Conservation (phyloP, 2,888 invertebrate genomes). For the Tipula lateralis region DNA sequence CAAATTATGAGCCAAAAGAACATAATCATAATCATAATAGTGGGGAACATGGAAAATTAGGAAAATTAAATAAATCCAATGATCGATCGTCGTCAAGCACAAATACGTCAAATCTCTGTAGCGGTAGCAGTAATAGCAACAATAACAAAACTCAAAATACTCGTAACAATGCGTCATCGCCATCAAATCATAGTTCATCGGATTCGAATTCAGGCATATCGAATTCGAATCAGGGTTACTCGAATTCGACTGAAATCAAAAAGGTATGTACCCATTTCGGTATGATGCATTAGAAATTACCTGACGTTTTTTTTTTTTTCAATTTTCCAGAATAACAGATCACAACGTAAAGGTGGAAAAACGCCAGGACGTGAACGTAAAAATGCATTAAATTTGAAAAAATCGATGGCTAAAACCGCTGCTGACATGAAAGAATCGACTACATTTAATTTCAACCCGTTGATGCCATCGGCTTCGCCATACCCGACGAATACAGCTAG, state of each 20-base stretch:
- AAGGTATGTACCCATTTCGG: neutral
- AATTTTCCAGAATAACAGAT: neutral
- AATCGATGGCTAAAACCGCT: slow-evolving; percentile 35
- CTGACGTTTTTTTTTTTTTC: neutral
- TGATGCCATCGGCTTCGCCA: neutral
- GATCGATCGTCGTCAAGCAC: neutral
- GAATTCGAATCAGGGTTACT: neutral
- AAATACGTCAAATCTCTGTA: neutral
- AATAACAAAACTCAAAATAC: neutral
- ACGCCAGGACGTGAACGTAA: slow-evolving; percentile 48
- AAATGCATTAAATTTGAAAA: slow-evolving; percentile 36
- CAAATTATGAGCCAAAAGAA: slow-evolving; percentile 27
- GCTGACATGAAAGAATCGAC: slow-evolving; percentile 37
- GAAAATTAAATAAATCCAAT: slow-evolving; percentile 11
- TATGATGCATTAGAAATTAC: neutral
- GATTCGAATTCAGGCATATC: slow-evolving; percentile 20
- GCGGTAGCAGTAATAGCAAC: neutral
- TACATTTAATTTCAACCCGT: slow-evolving; percentile 37
- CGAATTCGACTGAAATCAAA: slow-evolving; percentile 12
- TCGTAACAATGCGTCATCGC: slow-evolving; percentile 28
- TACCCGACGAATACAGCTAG: slow-evolving; percentile 28
- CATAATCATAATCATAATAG: neutral
- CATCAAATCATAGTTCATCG: slow-evolving; percentile 27
- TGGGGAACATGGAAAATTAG: neutral
- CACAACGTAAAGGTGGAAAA: slow-evolving; percentile 44